Base-by-base conservation (phyloP, 2,113 vertebrate species). In the Nerophis ophidion region DNA sequence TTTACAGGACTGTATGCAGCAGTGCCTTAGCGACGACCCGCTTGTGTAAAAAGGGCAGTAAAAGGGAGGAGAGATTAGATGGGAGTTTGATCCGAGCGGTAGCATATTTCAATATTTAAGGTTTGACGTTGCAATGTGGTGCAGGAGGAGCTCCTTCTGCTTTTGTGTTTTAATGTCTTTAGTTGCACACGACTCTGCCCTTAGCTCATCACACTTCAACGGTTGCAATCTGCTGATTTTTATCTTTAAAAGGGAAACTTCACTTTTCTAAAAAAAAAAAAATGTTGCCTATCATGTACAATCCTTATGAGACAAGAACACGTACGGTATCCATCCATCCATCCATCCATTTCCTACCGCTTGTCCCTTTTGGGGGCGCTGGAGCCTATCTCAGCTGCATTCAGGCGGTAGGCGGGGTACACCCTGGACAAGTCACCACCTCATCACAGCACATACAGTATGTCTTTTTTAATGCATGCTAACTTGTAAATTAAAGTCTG, bases 11-110 rank as follows among this genome's bases (percentile, higher is more conserved):
- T 87, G 67, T 75, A 81, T 26, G 57, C 73, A 73, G 44, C 47
- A 75, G 86, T 91, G 89, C 89, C 91, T 92, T 93, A 83, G 67
- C 69, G 52, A 55, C 16, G 70, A 74, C 42, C 33, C 66, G 74
- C 65, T 59, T 54, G 76, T 49, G 61, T 72, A 52, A 63, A 75
- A 68, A 64, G 61, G 65, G 58, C 47, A 59, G 48, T n/a, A 63
- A 74, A 45, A 58, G 67, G 69, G 76, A 68, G 58, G 38, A 53
- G n/a, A 5, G 10, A 34, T 19, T 45, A 34, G 46, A 48, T 56
- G 19, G 65, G 42, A 56, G 45, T 40, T 65, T 38, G 52, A 40
- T 68, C 14, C 56, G 44, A 67, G 59, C 34, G 48, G n/a, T 56
- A 17, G 54, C 34, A 51, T 14, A 56, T n/a, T 72, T 42, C 11